These are phyloP conservation scores for Oscheius sp. DNA, from an alignment of 2,888 invertebrate species.

Conservation along the genomic window DNA sequence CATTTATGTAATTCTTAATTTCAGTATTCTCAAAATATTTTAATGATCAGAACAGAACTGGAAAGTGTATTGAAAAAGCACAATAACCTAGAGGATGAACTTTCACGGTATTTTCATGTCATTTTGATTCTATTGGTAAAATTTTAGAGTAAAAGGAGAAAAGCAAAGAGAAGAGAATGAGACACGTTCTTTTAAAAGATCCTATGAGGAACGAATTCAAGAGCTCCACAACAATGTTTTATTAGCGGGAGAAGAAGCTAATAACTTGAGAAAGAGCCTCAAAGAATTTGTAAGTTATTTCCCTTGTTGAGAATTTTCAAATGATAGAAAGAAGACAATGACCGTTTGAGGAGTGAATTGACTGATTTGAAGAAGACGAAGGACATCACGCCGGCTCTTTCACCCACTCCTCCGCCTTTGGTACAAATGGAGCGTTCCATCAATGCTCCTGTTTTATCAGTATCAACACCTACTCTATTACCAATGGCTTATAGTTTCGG, in stretches of 20 bases:
- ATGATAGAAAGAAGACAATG: slow-evolving; percentile 22
- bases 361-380: slow-evolving; percentile 11
- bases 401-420: not conserved
- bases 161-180: not conserved
- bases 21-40: not conserved
- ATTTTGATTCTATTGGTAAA: not conserved
- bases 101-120: not conserved
- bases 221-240: slow-evolving; percentile 1
- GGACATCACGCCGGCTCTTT: not conserved
- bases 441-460: not conserved
- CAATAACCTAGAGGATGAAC: not conserved
- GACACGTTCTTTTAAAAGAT: not conserved
- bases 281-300: slow-evolving; percentile 26
- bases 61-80: slow-evolving; percentile 8
- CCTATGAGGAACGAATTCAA: not conserved
- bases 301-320: not conserved
- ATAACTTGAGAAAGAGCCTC: slow-evolving; percentile 20
- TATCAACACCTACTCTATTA: not conserved
- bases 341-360: slow-evolving; percentile 1
- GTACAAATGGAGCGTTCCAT: not conserved
- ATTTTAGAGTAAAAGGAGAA: slow-evolving; percentile 5
- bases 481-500: slow-evolving; percentile 22
- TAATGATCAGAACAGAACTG: slow-evolving; percentile 5
- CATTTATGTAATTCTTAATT: not conserved
- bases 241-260: slow-evolving; percentile 9